These are phyloP conservation scores for Sialis lutaria DNA, from an alignment of 2,888 invertebrate genomes.

Conservation along the genomic window DNA sequence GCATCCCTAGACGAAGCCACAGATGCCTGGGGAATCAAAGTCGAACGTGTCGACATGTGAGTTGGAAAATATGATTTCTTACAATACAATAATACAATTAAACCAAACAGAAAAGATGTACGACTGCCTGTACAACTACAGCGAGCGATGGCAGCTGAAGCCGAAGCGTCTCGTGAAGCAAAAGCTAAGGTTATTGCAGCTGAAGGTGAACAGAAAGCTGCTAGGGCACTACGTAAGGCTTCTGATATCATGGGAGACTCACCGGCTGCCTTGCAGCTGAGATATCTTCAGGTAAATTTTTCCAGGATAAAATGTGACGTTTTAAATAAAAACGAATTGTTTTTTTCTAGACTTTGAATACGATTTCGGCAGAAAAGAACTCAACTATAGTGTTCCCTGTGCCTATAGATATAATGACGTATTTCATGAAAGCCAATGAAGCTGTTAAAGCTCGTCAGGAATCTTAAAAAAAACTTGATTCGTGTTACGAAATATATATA, in stretches of 20 bases:
- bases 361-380: conserved; percentile 95
- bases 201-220: conserved; percentile 93
- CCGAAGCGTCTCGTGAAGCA: conserved; percentile 83
- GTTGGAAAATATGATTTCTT: conserved; percentile 15
- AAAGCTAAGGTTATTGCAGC: conserved; percentile 92
- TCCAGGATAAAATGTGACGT: background rate
- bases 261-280: conserved; percentile 86
- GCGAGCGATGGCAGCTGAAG: conserved; percentile 91
- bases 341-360: conserved; percentile 71
- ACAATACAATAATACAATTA: background rate
- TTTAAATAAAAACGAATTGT: background rate
- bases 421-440: conserved; percentile 48
- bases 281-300: conserved; percentile 64
- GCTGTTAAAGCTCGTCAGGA: conserved; percentile 5
- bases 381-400: conserved; percentile 91
- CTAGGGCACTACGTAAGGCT: conserved; percentile 82
- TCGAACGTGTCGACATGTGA: conserved; percentile 95
- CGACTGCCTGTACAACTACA: conserved; percentile 82
- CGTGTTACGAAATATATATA: too few relatives aligned
- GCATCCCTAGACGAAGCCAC: conserved; percentile 76
- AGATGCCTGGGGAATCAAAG: conserved; percentile 88
- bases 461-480: too few relatives aligned
- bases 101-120: conserved; percentile 66
- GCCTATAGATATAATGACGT: conserved; percentile 60
- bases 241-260: conserved; percentile 91